Evolutionary conservation across 2,797 vertebrate genomes (phyloP), one percentile per base, ranked within the genome.

Genomic region (Spinibarbus caldwelli): DNA sequence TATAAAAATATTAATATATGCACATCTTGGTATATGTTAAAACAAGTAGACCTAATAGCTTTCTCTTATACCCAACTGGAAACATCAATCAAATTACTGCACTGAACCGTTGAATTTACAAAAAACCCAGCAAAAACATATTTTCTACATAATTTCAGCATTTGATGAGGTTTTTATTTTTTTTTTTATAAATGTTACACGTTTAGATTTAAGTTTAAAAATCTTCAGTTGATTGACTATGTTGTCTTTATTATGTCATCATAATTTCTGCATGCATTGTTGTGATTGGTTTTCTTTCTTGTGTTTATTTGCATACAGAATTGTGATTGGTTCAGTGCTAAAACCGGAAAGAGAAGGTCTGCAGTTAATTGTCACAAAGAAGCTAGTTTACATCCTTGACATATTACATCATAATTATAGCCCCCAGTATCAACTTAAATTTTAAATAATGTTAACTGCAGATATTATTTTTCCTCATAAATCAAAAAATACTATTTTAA

Each of bases 281-380:
- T 19, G 23, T 41, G 23, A 38, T 41, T 62, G n/a, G 4, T 41
- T 54, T 76, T 54, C 19, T 19, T 49, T 49, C 17, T 54, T 62
- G n/a, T 43, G 34, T 14, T 29, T 5, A 66, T 64, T 79, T 80
- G 47, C 47, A 68, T 80, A 17, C 12, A 9, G 1, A 49, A 36
- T 52, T 80, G 21, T 80, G 62, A 80, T 80, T 52, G 64, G 78
- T 68, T 23, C 52, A 3, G 52, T 26, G 52, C 34, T 78, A 26
- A 41, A 78, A 78, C 23, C 6, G 14, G 34, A 38, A 57, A 17
- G 4, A 14, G 31, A 34, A 57, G 12, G 23, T 21, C 9, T 73
- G 12, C 34, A 8, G 52, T 77, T 59, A 8, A 34, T 77, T 59
- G 12, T 41, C 34, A 59, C 52, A 41, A 41, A 2, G 14, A 26